Evolutionary conservation across 53 echinoderm and acorn worm species (phyloP), one percentile per base, ranked within the genome.

Genomic region (Echinarachnius parma): DNA sequence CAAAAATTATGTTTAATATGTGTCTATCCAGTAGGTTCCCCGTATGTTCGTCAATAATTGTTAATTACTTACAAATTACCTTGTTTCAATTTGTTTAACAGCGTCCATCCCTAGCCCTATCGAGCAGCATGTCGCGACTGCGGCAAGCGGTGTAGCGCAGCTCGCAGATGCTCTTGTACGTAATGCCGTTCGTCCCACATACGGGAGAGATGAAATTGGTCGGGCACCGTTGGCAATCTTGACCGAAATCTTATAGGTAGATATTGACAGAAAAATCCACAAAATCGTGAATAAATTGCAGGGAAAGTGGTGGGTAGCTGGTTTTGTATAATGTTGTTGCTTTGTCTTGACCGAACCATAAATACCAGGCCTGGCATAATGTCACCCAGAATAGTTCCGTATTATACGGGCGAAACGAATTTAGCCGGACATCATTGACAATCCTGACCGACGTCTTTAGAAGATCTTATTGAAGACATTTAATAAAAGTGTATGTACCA

Each of bases 121-220:
- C 34, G 0, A 68, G 52, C 1, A 20, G 52, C 2, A 49, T 32
- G 34, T 68, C 68, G n/a, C 68, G 50, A 10, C 68, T 16, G 68
- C 49, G 49, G 15, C 68, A 68, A 21, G 68, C 68, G 19, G 68
- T 50, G 52, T 68, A 68, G 18, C 68, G 68, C 18, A 68, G 68
- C 21, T 68, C 68, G 26, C 68, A 68, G 9, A 27, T 22, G 30
- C 68, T 68, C 20, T 29, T 29, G 53, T 68, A 68, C n/a, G 68
- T 68, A 21, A 50, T 49, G 21, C 68, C 68, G 52, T 68, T 52
- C 30, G 68, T 50, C 21, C 68, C 68, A 24, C 68, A 68, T 1
- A 68, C 68, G 5, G 27, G 47, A 1, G 46, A 7, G 9, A 50
- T 23, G 34, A 50, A 50, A 34, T 68, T 31, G 68, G 48, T 52